Percentiles rank a stretch among this genome's conserved stretches.
Conservation (phyloP, 2,888 invertebrate species). For the Tethea ocularis region DNA sequence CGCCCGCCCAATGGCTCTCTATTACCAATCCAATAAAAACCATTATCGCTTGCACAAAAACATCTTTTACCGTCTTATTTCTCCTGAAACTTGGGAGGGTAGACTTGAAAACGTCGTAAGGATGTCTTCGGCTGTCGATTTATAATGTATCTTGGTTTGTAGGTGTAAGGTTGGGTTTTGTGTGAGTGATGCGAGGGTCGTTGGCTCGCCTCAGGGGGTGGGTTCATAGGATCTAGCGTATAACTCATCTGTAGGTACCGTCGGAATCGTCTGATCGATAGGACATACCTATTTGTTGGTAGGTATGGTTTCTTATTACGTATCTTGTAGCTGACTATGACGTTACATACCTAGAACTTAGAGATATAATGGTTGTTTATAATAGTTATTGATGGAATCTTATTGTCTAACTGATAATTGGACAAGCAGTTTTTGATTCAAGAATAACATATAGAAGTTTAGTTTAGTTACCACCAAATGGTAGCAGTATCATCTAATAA, state of each 20-base stretch:
- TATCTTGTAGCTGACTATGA: constrained; percentile 21
- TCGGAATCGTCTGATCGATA: constrained; percentile 63
- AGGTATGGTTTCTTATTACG: constrained; percentile 61
- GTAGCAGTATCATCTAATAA: too few species aligned
- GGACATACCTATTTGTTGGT: constrained; percentile 58
- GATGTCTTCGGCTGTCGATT: constrained; percentile 51
- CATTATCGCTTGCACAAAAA: constrained; percentile 59
- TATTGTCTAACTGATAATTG: too few species aligned
- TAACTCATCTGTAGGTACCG: constrained; percentile 77
- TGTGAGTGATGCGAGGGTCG: constrained; percentile 52
- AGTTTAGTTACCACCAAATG: too few species aligned
- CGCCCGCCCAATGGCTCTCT: constrained; percentile 60
- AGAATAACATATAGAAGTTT: too few species aligned
- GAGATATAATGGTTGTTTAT: too few species aligned
- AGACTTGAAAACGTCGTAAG: constrained; percentile 78
- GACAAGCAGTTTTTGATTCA: too few species aligned
- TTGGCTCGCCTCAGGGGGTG: constrained; percentile 54
- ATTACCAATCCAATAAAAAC: constrained; percentile 52
- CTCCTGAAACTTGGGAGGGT: constrained; percentile 58
- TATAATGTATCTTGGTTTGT: constrained; percentile 59
- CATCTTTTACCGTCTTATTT: constrained; percentile 74
- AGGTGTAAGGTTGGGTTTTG: constrained; percentile 38
- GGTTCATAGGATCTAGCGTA: constrained; percentile 59
- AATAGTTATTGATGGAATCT: too few species aligned
- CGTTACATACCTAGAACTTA: neutral